Evolutionary conservation across 2,113 vertebrate genomes (phyloP), one percentile per base, ranked within the genome.

Genomic region (Monopterus albus): DNA sequence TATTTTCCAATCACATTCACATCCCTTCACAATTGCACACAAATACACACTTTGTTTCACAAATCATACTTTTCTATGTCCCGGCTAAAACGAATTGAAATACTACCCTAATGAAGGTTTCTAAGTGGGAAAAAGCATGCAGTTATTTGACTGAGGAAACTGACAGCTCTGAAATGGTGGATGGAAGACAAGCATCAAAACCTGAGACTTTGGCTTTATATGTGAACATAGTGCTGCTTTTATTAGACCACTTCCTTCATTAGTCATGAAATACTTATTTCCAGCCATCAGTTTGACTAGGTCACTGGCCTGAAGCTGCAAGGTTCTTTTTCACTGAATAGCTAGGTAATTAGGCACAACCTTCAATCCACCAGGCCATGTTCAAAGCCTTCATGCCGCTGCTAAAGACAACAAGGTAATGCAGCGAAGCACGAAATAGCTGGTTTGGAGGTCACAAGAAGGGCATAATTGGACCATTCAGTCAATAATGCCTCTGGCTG

Each of bases 371-470:
- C n/a, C 64, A 28, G 84, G 80, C 82, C 77, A 26, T 49, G 81
- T 53, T 81, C 62, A 66, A 75, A 73, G 79, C 79, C 82, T 79
- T 87, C 40, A 72, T 46, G 63, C 2, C 9, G 63, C 85, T 17
- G 39, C 60, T 62, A 35, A 78, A 82, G 75, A 81, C 85, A 79
- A 79, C 65, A 56, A 64, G 69, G 72, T 73, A 74, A 82, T 85
- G 78, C 53, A 25, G 80, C 18, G 14, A 76, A 69, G 81, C 68
- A 71, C 82, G 82, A 86, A 85, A 73, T 81, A 53, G 77, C 57
- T 75, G 67, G 75, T 72, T 78, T 79, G 29, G 86, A 88, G 90
- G 85, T 89, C 85, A 81, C 28, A 12, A 57, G 53, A 80, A 86
- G 84, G 77, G 65, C 81, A 84, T 82, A 73, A 78, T 83, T 86